A percentile compares a stretch with the other conserved stretches of the same genome.
phyloP scores from a whole-genome alignment of 1,140 invertebrate species.

The Drosophila lacertosa region DNA sequence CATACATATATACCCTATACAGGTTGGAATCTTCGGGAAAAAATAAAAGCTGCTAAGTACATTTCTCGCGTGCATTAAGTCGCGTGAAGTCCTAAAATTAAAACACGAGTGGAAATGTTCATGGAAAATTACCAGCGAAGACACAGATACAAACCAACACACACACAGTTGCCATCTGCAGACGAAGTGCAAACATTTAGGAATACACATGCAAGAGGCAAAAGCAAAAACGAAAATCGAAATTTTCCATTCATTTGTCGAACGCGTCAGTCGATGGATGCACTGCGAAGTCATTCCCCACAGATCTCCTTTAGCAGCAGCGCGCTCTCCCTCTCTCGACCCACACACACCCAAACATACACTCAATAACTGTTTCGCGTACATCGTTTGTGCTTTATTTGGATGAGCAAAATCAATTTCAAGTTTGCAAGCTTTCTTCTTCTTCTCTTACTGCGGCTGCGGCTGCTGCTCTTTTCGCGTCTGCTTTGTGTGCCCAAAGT shows the following conservation, averaged over 20 bases:
- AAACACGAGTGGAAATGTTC: conserved; percentile 59
- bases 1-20: no score
- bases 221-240: conserved; percentile 64
- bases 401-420: conserved; percentile 53
- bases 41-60: neutral
- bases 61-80: conserved; percentile 20
- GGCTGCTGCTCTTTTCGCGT: conserved; percentile 16
- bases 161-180: conserved; percentile 21
- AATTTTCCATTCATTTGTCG: conserved; percentile 71
- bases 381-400: conserved; percentile 7
- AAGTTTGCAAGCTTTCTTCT: conserved; percentile 49
- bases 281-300: conserved; percentile 25
- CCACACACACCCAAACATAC: conserved; percentile 11
- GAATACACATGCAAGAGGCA: conserved; percentile 34
- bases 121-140: conserved; percentile 66
- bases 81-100: conserved; percentile 60
- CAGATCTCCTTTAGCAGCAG: neutral
- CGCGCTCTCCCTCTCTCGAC: neutral
- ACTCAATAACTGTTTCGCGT: conserved; percentile 1
- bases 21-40: neutral
- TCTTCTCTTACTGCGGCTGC: no score
- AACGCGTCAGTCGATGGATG: conserved; percentile 25
- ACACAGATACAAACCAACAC: neutral
- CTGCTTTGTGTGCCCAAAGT: neutral
- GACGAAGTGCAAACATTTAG: conserved; percentile 66